Percentiles rank a stretch among this genome's conserved stretches.
phyloP scores from a whole-genome alignment of 2,113 vertebrate species.

The Trachemys scripta region DNA sequence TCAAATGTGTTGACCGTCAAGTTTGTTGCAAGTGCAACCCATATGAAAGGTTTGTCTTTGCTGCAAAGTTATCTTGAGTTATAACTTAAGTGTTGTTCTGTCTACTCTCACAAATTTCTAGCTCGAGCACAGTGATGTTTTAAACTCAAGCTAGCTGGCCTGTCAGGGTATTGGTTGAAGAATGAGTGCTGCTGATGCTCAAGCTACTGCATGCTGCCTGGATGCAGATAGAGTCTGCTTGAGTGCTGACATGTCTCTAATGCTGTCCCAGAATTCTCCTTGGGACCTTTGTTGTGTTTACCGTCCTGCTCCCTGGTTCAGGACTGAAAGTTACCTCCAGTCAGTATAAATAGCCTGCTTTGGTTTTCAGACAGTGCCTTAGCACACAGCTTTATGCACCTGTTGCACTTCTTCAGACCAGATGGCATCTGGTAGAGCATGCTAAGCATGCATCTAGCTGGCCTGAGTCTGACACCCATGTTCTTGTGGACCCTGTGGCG shows the following conservation, averaged over 20 bases:
- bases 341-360: neutral
- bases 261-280: fast-evolving
- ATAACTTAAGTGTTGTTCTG: neutral
- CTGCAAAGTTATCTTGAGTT: neutral
- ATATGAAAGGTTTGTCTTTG: neutral
- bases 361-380: neutral
- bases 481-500: neutral
- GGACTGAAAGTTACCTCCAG: neutral
- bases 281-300: fast-evolving
- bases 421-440: neutral
- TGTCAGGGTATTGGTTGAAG: neutral
- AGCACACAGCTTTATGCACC: fast-evolving
- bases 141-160: neutral
- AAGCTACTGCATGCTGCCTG: neutral
- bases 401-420: neutral
- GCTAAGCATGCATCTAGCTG: too few species aligned
- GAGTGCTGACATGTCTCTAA: fast-evolving
- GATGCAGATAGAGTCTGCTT: neutral
- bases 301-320: fast-evolving
- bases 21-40: neutral
- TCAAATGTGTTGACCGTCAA: neutral
- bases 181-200: neutral
- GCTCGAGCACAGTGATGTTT: neutral
- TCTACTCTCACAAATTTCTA: neutral
- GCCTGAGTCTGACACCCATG: fast-evolving